Evolutionary conservation across 2,113 vertebrate genomes (phyloP), one percentile per base, ranked within the genome.

Genomic region (Phocoena phocoena): DNA sequence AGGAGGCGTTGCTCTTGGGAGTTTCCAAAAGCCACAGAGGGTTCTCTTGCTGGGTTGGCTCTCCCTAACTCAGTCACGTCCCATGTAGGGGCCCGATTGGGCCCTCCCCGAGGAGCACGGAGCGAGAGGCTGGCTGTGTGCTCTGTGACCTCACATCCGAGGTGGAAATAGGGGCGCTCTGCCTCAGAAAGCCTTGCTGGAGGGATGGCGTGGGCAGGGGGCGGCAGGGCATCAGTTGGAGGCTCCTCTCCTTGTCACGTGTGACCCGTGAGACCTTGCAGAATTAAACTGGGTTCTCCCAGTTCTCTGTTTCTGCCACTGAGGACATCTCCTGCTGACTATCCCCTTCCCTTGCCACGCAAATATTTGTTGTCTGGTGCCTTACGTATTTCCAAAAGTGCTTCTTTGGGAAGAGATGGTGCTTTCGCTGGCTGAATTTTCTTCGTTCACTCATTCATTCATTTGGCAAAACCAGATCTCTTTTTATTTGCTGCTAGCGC

Each of bases 401-500:
- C 41, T 93, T 88, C 87, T 86, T 73, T 90, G 62, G 55, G 88
- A 50, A 65, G 44, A 88, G n/a, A 25, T 38, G 76, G n/a, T 65
- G 36, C 60, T 88, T 91, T 85, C 81, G 21, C 58, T 87, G 80
- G 55, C 67, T 96, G 50, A 36, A n/a, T 88, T 96, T 77, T 58
- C 41, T 85, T 76, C 28, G n/a, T 94, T 68, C 47, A 14, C n/a
- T 71, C 47, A 14, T 89, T 82, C 38, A 71, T 93, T 80, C 88
- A 62, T 76, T 93, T 85, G 88, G 74, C 25, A 86, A 91, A 94
- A 67, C 71, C 50, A 73, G 88, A 91, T 76, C 3, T 62, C 33
- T 93, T 93, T 92, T 81, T 58, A 81, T 94, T 93, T 95, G 76
- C 63, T 68, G n/a, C 53, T 82, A 17, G 38, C 93, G 76, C 44